Evolutionary conservation across 1,140 invertebrate genomes (phyloP), one percentile per base, ranked within the genome.

Genomic region (Ylistrum balloti): DNA sequence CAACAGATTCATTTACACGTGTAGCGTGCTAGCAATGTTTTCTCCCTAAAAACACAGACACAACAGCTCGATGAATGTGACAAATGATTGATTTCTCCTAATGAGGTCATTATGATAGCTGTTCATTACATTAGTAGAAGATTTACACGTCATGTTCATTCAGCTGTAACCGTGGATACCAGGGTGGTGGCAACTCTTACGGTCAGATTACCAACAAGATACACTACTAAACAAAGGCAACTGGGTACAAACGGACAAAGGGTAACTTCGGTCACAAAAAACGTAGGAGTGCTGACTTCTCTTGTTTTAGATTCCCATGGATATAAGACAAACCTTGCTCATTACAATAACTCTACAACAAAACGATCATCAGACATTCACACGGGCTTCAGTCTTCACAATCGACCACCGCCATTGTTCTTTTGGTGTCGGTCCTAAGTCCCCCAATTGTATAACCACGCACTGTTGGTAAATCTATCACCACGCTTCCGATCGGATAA

Each of bases 21-120:
- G n/a, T n/a, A n/a, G n/a, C n/a, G n/a, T n/a, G n/a, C n/a, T n/a
- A n/a, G n/a, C n/a, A n/a, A n/a, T n/a, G 13, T 9, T 45, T 45
- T 45, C 10, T 13, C 41, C 41, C 41, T 0, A 45, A 45, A 13
- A 45, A 45, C 41, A 17, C 41, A 9, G 10, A 17, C 35, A 45
- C 41, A 17, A n/a, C n/a, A n/a, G n/a, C n/a, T n/a, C n/a, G n/a
- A n/a, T n/a, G n/a, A 74, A 5, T 28, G 56, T 45, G 28, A 74
- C 22, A 74, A 74, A 74, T 28, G n/a, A 74, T 74, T 74, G 56
- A 74, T 74, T 74, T 74, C 56, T n/a, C n/a, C n/a, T n/a, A n/a
- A n/a, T n/a, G n/a, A n/a, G n/a, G n/a, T n/a, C n/a, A n/a, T n/a
- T n/a, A 45, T 9, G 20, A 13, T 45, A 45, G 1, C 41, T 45